Evolutionary conservation across 2,797 vertebrate species (phyloP), one percentile per base, ranked within the genome.

Genomic region (Sebastiscus tertius): DNA sequence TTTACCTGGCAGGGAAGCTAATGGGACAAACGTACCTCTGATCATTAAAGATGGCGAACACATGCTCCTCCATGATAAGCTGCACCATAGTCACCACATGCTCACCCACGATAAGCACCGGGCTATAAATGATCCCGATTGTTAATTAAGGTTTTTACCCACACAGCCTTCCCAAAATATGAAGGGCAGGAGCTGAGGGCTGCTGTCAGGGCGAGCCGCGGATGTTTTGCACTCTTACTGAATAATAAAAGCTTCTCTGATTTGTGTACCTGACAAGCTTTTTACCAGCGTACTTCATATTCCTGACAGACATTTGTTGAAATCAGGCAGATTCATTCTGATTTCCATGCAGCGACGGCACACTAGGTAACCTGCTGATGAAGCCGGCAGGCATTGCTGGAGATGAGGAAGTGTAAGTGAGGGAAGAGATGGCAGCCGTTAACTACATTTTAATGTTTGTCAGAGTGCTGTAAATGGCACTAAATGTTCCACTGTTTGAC

Each of bases 101-200:
- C 52, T 85, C 74, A 12, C 54, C 62, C 55, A 24, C 3, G 86
- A 92, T 92, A 92, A 92, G 84, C 78, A 66, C 77, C 20, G 39
- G 79, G 85, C 83, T 79, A 82, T 85, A 85, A 90, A 81, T 73
- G 77, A 81, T 86, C 69, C 77, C 8, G 62, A 81, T 77, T 88
- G 36, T 87, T 92, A 85, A 91, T 89, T 79, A 78, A 72, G 65
- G 64, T 90, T 90, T 84, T 82, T 39, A 89, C 54, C 60, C 56
- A 49, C 27, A 24, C 27, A 39, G 64, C 67, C 31, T 46, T 56
- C 64, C 36, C n/a, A 36, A 78, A 74, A 86, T 76, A 39, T 67
- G 49, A 84, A 80, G 55, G 16, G 0, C 75, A 46, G 54, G 59
- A 54, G 65, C 58, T 52, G 73, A 63, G 63, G 29, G 64, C 29